Evolutionary conservation across 2,888 invertebrate species (phyloP).

Genomic region (Phyto melanocephala): DNA sequence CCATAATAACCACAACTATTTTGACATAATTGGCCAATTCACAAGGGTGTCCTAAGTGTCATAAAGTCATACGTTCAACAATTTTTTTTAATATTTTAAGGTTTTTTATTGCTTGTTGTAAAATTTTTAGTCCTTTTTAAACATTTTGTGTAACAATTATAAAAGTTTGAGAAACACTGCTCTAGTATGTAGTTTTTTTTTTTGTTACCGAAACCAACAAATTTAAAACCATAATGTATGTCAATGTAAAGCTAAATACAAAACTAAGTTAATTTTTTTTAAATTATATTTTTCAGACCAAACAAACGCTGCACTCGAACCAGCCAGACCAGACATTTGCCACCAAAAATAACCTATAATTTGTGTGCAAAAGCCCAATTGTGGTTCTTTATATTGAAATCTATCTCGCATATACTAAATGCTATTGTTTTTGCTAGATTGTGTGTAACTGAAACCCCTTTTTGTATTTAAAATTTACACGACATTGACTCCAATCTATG

Average conservation of each 20-base stretch:
- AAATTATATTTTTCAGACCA: conserved; percentile 47
- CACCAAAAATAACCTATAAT: conserved; percentile 42
- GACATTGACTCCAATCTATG: conserved; percentile 61
- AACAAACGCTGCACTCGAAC: conserved; percentile 38
- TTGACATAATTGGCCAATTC: no score
- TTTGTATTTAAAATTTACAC: conserved; percentile 38
- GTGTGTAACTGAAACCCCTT: conserved; percentile 58
- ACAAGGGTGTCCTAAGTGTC: no score
- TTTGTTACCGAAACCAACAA: background rate
- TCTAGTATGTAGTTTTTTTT: no score
- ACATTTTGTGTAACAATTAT: no score
- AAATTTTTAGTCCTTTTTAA: no score
- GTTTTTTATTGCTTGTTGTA: no score
- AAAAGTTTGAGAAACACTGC: no score
- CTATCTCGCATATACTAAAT: conserved; percentile 13
- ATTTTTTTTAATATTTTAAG: no score
- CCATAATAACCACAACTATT: no score
- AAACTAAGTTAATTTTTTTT: conserved; percentile 9
- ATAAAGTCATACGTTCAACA: no score
- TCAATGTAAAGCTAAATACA: conserved; percentile 52
- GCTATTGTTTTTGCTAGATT: conserved; percentile 39
- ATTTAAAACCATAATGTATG: conserved; percentile 35
- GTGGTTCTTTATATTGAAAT: conserved; percentile 28
- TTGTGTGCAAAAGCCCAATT: conserved; percentile 36
- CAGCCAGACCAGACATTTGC: conserved; percentile 11